These are phyloP conservation scores for Onychomys torridus DNA, from an alignment of 2,797 vertebrate genomes.

Conservation along the genomic window DNA sequence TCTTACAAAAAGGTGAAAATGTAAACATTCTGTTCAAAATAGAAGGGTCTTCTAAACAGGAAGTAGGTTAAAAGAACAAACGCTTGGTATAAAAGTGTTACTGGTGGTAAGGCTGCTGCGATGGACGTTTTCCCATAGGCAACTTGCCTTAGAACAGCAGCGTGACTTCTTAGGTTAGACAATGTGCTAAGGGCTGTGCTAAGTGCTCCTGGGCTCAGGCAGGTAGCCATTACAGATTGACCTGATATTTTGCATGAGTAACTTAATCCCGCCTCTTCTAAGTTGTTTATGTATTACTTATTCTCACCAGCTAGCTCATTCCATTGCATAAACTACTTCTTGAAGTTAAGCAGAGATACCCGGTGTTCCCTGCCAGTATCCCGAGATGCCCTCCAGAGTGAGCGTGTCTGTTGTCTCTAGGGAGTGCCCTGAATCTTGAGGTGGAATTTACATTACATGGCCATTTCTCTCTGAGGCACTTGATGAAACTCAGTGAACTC, in stretches of 20 bases:
- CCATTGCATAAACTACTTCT: background rate
- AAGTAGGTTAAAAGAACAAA: conserved; percentile 75
- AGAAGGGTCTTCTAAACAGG: conserved; percentile 79
- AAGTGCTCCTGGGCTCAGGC: background rate
- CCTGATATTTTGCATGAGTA: background rate
- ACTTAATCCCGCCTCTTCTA: conserved; percentile 9
- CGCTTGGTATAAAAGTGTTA: conserved; percentile 60
- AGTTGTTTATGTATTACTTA: conserved; percentile 38
- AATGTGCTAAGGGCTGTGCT: background rate
- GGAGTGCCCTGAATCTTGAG: background rate
- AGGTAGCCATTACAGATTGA: background rate
- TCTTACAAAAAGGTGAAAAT: conserved; percentile 80
- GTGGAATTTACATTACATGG: background rate
- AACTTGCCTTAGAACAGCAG: background rate
- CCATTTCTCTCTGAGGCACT: background rate
- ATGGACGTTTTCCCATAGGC: conserved; percentile 55
- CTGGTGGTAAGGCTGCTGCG: background rate
- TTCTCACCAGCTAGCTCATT: conserved; percentile 42
- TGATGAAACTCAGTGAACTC: background rate
- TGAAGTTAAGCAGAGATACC: conserved; percentile 35
- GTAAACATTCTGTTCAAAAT: conserved; percentile 77
- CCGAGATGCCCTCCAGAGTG: background rate
- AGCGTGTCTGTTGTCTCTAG: background rate
- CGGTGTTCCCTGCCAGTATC: background rate
- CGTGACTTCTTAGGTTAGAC: background rate